Base-by-base conservation (phyloP, 2,888 invertebrate genomes). In the Parapristionchus giblindavisi region DNA sequence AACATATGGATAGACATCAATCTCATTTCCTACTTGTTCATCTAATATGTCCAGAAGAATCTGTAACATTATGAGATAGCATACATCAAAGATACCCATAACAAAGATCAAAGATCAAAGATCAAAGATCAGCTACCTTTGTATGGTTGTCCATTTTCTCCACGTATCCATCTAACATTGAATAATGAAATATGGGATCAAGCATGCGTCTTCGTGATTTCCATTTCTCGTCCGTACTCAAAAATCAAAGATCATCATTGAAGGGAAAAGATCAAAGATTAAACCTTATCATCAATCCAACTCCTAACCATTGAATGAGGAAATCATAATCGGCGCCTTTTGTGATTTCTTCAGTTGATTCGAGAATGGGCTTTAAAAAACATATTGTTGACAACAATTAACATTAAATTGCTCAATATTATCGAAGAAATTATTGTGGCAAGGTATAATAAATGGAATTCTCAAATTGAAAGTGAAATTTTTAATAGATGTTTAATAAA, bases 101-200 rank as follows among this genome's bases (percentile, higher is more conserved):
- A n/a, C n/a, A n/a, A n/a, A n/a, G n/a, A n/a, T n/a, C n/a, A n/a
- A n/a, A n/a, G n/a, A 36, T 8, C 36, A 60, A 21, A 71, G 56
- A 71, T 17, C 40, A 34, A 71, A 71, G 71, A 71, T 40, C 56
- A 40, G 11, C n/a, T n/a, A 71, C 71, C 66, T 48, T 5, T 1
- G 54, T 24, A 17, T 76, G 66, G 14, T 52, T 34, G 54, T 76
- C 72, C 58, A 76, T 71, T 51, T 58, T 72, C 54, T 58, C 63
- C 52, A 89, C 78, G 80, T 89, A 90, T 77, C 89, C 88, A 43
- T 89, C 83, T 56, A 90, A 84, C 75, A 90, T 89, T 65, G 88
- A 86, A 81, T 89, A 90, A 82, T 90, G 90, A 80, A 90, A 90
- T 21, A 61, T 88, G 36, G 90, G 90, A 1, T 90, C 90, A 61